phyloP scores from a whole-genome alignment of 2,888 invertebrate genomes.

The Adelphocoris suturalis region DNA sequence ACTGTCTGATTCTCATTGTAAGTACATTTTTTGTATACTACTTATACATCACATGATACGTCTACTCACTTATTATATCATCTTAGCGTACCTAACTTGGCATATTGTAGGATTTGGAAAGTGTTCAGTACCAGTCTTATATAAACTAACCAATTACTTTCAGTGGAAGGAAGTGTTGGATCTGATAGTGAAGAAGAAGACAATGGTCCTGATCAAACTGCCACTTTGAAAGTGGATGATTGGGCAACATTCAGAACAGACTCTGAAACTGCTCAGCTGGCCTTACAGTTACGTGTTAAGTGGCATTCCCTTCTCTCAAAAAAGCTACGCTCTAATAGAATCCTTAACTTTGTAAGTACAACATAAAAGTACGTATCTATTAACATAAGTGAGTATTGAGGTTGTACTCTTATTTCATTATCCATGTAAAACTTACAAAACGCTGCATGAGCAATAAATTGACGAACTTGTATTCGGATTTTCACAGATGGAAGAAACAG shows the following conservation, averaged over 20 bases:
- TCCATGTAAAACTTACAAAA: background rate
- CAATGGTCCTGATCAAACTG: slow-evolving; percentile 79
- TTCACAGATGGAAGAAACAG: slow-evolving; percentile 82
- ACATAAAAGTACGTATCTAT: no score
- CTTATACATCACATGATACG: no score
- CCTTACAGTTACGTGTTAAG: slow-evolving; percentile 86
- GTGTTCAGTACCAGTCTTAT: background rate
- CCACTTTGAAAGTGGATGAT: slow-evolving; percentile 84
- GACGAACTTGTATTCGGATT: background rate
- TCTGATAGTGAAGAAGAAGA: slow-evolving; percentile 82
- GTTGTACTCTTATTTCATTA: no score
- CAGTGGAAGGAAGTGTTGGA: slow-evolving; percentile 75
- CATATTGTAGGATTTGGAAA: no score
- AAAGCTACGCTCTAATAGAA: slow-evolving; percentile 82
- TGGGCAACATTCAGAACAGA: slow-evolving; percentile 87
- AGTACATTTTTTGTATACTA: slow-evolving; percentile 47
- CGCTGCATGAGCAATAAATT: background rate
- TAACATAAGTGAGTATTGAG: no score
- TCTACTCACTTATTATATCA: no score
- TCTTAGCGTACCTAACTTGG: no score
- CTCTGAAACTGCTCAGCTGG: slow-evolving; percentile 83
- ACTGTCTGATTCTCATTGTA: slow-evolving; percentile 76
- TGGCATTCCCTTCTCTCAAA: slow-evolving; percentile 79
- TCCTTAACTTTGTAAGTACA: slow-evolving; percentile 79
- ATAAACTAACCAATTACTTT: background rate